A percentile compares a stretch with the other conserved stretches of the same genome.
These are phyloP conservation scores for Myiotriccus ornatus DNA, from an alignment of 2,797 vertebrate species.

Conservation along the genomic window DNA sequence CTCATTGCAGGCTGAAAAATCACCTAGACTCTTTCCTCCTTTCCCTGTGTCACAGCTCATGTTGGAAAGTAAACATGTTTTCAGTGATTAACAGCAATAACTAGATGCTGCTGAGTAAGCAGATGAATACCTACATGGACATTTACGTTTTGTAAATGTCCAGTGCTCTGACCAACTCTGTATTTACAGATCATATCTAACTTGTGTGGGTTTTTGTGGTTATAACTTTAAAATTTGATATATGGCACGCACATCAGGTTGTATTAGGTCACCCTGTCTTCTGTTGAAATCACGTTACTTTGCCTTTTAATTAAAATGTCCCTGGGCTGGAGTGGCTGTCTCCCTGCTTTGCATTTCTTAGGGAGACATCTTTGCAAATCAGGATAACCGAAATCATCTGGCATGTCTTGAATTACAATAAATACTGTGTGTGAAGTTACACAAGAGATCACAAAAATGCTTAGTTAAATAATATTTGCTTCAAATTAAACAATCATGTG, in stretches of 20 bases:
- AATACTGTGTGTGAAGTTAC: background rate
- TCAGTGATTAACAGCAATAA: background rate
- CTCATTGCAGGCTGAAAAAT: background rate
- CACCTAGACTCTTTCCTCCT: background rate
- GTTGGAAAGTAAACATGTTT: conserved; percentile 15
- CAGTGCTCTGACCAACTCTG: background rate
- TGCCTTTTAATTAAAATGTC: conserved; percentile 11
- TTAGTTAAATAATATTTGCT: background rate
- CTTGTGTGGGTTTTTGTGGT: background rate
- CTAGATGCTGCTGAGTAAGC: background rate
- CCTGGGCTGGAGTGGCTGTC: background rate
- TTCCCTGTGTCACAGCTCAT: background rate
- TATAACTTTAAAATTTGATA: background rate
- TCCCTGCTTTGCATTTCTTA: background rate
- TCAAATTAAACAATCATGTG: background rate
- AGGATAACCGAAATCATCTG: background rate
- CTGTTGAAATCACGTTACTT: background rate
- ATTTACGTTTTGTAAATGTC: background rate
- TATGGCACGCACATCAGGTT: background rate
- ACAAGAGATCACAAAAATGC: background rate
- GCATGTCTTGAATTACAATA: background rate
- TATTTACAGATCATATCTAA: background rate
- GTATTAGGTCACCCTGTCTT: background rate
- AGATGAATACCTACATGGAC: background rate
- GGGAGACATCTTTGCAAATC: background rate